Evolutionary conservation across 2,888 invertebrate species (phyloP), one percentile per base, ranked within the genome.

Genomic region (Dichetophora obliterata): DNA sequence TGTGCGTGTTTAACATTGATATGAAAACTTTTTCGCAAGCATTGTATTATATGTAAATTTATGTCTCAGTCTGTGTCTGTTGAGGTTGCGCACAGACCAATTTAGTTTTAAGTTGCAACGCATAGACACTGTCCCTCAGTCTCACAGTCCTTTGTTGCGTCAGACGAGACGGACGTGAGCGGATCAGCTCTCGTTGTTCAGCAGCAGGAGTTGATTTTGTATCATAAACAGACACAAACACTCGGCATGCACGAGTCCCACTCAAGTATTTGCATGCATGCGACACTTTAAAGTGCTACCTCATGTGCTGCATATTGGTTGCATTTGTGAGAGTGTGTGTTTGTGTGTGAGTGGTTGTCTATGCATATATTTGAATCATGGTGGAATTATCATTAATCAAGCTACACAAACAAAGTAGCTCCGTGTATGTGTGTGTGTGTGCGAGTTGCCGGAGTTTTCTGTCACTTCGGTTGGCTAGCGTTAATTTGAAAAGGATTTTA

Each of bases 201-300:
- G 37, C 37, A 43, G 43, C 43, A 11, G 43, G 43, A 43, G 43
- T 43, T 43, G 43, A 43, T 43, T 43, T 24, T 24, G 59, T 27
- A 59, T 59, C 59, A 59, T 27, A 59, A 24, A 59, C 59, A 59
- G 54, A 22, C 19, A 54, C 54, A 54, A 54, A 22, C 11, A 24
- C 57, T 59, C 24, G 22, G 6, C 19, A 43, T 71, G 57, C 22
- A 31, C 19, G 16, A 19, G 34, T 54, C 19, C 24, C 22, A 57
- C 22, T 59, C 43, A 37, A 71, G 71, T 71, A 71, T 71, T 59
- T 71, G 71, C 57, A 71, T 71, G 34, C 52, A 34, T n/a, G 27
- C 52, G 27, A 54, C 11, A 59, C 71, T 71, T 57, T 71, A 9
- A 57, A 37, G 71, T 43, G 73, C 50, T 16, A 22, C 27, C 61